Evolutionary conservation across 1,140 invertebrate species (phyloP), one percentile per base, ranked within the genome.

Genomic region (Colletes gigas): DNA sequence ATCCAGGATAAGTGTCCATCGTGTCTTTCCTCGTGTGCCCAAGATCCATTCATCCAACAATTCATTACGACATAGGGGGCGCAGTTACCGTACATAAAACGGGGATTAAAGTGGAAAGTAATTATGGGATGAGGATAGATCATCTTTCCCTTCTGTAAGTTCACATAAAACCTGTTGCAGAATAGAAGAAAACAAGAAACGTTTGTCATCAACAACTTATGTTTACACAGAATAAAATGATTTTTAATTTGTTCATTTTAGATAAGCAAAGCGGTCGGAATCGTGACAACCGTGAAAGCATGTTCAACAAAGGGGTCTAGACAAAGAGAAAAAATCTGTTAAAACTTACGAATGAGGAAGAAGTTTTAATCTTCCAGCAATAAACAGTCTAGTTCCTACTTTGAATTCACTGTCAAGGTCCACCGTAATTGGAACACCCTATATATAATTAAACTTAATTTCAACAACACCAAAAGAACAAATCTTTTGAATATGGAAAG

Each of bases 61-160:
- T 94, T 94, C 90, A 93, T 91, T n/a, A 93, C 90, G 14, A 94
- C 91, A 30, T 89, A 92, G 0, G 92, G 88, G 9, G 88, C 84
- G 12, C 73, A 81, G 69, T 60, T 91, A 63, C 92, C 92, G 59
- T 91, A 92, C 52, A 86, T 82, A 90, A 96, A 96, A 66, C 95
- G 92, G 12, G 95, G 95, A 91, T 96, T 96, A 68, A 96, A 90
- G 90, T 96, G 96, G 83, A 96, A 92, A 47, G 94, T 93, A 60
- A 96, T 95, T 19, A 91, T 88, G 10, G 95, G 95, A 93, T 95
- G 95, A 3, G 95, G 95, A 93, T 95, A 96, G 68, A 95, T 92
- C 39, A 94, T 92, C 73, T 94, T 91, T 7, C 94, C 95, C 73
- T 94, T 93, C 88, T 96, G 95, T 59, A 97, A 89, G 93, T 96